A percentile compares a stretch with the other conserved stretches of the same genome.
Conservation (phyloP, 1,140 invertebrate genomes). For the Pararge aegeria region DNA sequence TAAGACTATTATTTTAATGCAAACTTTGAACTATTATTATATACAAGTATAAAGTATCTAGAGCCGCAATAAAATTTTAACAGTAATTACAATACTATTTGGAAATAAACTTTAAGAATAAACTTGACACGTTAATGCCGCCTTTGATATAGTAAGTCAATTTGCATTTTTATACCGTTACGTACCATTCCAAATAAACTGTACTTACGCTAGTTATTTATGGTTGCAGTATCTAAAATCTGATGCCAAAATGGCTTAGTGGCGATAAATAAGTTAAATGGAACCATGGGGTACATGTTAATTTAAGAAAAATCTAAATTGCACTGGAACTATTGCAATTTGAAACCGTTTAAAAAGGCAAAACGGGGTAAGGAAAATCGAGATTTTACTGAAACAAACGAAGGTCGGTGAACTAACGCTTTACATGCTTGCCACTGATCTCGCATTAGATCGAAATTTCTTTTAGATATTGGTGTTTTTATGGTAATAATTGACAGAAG, state of each 20-base stretch:
- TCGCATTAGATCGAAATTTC: no score
- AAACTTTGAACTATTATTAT: neutral
- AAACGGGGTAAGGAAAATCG: no score
- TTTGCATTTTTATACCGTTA: slow-evolving; percentile 30
- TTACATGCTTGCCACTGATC: no score
- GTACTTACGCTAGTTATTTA: slow-evolving; percentile 19
- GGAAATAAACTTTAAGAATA: slow-evolving; percentile 18
- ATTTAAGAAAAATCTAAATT: slow-evolving; percentile 6
- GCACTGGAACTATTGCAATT: neutral
- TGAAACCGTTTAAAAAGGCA: neutral
- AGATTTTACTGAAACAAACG: no score
- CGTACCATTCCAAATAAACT: slow-evolving; percentile 13
- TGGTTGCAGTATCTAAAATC: slow-evolving; percentile 24
- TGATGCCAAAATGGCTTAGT: slow-evolving; percentile 27
- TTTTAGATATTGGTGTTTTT: no score
- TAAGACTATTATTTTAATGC: no score
- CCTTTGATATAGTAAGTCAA: slow-evolving; percentile 20
- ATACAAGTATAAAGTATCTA: neutral
- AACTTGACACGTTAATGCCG: slow-evolving; percentile 9
- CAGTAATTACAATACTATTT: slow-evolving; percentile 2
- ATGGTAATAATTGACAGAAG: no score
- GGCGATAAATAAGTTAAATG: slow-evolving; percentile 21
- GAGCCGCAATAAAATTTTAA: neutral
- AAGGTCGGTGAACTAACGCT: no score
- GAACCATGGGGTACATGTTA: slow-evolving; percentile 6